Evolutionary conservation across 1,140 invertebrate genomes (phyloP).

Genomic region (Littorina saxatilis): DNA sequence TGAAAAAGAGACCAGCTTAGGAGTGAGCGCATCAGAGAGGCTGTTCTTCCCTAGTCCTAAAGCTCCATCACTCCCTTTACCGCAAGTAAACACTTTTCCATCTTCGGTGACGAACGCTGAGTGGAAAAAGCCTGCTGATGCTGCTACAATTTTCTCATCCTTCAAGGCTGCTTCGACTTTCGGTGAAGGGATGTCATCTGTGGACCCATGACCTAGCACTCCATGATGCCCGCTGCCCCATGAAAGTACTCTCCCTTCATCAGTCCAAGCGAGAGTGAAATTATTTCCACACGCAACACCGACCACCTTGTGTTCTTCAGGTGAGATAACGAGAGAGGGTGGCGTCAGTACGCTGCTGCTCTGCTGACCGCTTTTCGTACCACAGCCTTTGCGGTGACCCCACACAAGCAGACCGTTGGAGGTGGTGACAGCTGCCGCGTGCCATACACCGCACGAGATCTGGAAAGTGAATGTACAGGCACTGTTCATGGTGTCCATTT

Average conservation of each 20-base stretch:
- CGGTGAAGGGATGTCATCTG: slow-evolving; percentile 37
- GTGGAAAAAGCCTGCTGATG: slow-evolving; percentile 55
- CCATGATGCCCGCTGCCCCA: slow-evolving; percentile 59
- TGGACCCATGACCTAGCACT: slow-evolving; percentile 53
- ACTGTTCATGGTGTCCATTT: too few relatives aligned
- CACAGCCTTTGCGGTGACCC: slow-evolving; percentile 52
- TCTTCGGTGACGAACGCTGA: slow-evolving; percentile 87
- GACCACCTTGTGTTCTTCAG: neutral
- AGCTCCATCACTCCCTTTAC: slow-evolving; percentile 95
- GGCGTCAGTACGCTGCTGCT: neutral
- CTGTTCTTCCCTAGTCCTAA: slow-evolving; percentile 88
- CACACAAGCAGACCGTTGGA: slow-evolving; percentile 45
- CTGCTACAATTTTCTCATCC: slow-evolving; percentile 27
- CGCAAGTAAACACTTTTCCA: slow-evolving; percentile 90
- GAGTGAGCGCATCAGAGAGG: slow-evolving; percentile 76
- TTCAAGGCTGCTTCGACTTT: slow-evolving; percentile 35
- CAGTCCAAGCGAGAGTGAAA: slow-evolving; percentile 53
- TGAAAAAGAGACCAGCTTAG: slow-evolving; percentile 7
- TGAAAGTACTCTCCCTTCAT: slow-evolving; percentile 46
- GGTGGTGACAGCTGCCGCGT: slow-evolving; percentile 48
- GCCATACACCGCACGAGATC: slow-evolving; percentile 59
- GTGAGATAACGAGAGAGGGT: slow-evolving; percentile 16
- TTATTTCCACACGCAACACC: slow-evolving; percentile 59
- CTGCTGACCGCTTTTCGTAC: slow-evolving; percentile 21
- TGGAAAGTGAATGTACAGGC: too few relatives aligned